phyloP scores from a whole-genome alignment of 2,797 vertebrate species.

The Thamnophis elegans region DNA sequence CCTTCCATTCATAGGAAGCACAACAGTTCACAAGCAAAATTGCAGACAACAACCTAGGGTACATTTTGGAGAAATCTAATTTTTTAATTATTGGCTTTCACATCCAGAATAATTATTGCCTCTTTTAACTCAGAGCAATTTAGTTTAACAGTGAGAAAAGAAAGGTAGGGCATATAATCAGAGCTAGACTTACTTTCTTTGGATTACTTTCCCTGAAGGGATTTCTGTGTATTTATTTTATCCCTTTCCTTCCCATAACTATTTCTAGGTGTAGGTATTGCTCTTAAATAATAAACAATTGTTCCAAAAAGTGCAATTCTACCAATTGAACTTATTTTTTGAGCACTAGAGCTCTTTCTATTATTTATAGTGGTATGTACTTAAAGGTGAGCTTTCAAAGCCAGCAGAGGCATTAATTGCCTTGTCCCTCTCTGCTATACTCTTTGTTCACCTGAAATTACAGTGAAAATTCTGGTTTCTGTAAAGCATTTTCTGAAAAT shows the following conservation, averaged over 20 bases:
- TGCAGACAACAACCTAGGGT: neutral
- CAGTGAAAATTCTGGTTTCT: neutral
- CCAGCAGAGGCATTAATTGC: conserved; percentile 29
- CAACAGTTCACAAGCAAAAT: neutral
- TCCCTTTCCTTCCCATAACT: neutral
- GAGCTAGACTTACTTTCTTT: conserved; percentile 4
- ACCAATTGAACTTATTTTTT: conserved; percentile 24
- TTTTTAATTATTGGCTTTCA: neutral
- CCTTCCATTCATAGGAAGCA: neutral
- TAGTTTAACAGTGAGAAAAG: neutral
- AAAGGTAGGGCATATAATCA: neutral
- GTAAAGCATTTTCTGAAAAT: neutral
- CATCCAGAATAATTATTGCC: neutral
- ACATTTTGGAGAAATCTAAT: neutral
- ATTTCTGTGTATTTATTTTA: neutral
- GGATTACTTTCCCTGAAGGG: conserved; percentile 24
- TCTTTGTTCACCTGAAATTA: conserved; percentile 13
- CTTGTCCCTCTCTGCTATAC: neutral
- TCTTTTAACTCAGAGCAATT: neutral
- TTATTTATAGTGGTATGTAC: conserved; percentile 6
- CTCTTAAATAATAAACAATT: neutral
- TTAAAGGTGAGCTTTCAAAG: neutral
- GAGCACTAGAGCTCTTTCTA: neutral
- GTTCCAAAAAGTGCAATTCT: conserved; percentile 11
- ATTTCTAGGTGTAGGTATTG: conserved; percentile 33